Evolutionary conservation across 1,140 invertebrate genomes (phyloP), one percentile per base, ranked within the genome.

Genomic region (Probaryconus sp.): DNA sequence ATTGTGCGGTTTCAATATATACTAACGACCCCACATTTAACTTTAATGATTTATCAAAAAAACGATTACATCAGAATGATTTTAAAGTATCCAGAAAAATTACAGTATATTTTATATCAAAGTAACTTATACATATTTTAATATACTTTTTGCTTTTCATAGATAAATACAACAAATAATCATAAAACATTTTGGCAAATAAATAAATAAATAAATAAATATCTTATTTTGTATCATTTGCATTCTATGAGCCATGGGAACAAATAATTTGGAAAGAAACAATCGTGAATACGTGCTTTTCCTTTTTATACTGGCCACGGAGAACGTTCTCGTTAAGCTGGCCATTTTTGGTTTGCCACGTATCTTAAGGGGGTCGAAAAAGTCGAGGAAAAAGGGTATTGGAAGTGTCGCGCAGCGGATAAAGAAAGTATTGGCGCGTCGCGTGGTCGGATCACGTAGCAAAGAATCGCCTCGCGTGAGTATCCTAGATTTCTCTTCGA

Each of bases 401-500:
- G 43, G 38, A 64, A 61, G 63, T 55, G 61, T 58, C 42, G 42
- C 33, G 45, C 47, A 60, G 50, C 37, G 53, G 64, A 60, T 47
- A 42, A n/a, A n/a, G n/a, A 51, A 64, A 60, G 53, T 64, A 69
- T 64, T 24, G 55, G 31, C 37, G 20, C 2, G 13, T 16, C 35
- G 14, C 16, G 13, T 7, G 17, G 33, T 7, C 42, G 43, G 40
- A 21, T 72, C 60, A 63, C 58, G 68, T 56, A 70, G 20, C 21
- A 14, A 26, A 16, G 45, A 21, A 63, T 38, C 42, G 17, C 35
- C 16, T 50, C 50, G 51, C 43, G 50, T 30, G 48, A 53, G 38
- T 53, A 64, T 45, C 30, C 60, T 13, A 65, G 45, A 68, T 68
- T 68, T 68, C 45, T 60, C 67, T 56, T 64, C 45, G 69, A 38